Conservation (phyloP, 2,797 vertebrate species). For the Heteromormyrus szaboi region DNA sequence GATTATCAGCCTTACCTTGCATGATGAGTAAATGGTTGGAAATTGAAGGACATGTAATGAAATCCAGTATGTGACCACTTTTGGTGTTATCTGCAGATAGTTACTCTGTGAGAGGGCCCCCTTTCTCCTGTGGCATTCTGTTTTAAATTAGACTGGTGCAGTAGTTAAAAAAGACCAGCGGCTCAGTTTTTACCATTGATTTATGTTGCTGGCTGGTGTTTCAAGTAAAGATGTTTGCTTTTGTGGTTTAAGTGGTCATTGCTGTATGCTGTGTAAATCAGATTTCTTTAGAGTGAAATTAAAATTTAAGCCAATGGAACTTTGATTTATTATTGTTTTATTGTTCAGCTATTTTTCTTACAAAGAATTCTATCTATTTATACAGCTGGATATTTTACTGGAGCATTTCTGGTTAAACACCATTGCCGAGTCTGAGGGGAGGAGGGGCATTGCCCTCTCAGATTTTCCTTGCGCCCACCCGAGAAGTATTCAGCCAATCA, state of each 20-base stretch:
- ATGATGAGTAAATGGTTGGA: not conserved
- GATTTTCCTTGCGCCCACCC: not conserved
- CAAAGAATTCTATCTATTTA: not conserved
- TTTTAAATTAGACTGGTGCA: not conserved
- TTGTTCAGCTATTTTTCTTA: not conserved
- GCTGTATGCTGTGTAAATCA: not conserved
- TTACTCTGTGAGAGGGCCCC: not conserved
- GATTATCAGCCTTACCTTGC: not conserved
- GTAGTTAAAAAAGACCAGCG: conserved; percentile 1
- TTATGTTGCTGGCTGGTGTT: conserved; percentile 1
- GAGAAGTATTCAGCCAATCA: not conserved
- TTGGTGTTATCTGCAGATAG: not conserved
- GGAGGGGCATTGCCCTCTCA: not conserved
- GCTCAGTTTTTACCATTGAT: not conserved
- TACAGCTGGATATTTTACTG: not conserved
- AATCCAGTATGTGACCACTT: not conserved
- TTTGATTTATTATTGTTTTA: conserved; percentile 9
- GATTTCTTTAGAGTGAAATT: not conserved
- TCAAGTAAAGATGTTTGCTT: not conserved
- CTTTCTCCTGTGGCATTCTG: not conserved
- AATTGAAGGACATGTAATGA: not conserved
- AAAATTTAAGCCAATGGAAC: not conserved
- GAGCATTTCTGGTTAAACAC: not conserved
- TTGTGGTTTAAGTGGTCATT: not conserved
- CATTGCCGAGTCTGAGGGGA: not conserved